Evolutionary conservation across 2,797 vertebrate species (phyloP).

Genomic region (Sebastes cheni): DNA sequence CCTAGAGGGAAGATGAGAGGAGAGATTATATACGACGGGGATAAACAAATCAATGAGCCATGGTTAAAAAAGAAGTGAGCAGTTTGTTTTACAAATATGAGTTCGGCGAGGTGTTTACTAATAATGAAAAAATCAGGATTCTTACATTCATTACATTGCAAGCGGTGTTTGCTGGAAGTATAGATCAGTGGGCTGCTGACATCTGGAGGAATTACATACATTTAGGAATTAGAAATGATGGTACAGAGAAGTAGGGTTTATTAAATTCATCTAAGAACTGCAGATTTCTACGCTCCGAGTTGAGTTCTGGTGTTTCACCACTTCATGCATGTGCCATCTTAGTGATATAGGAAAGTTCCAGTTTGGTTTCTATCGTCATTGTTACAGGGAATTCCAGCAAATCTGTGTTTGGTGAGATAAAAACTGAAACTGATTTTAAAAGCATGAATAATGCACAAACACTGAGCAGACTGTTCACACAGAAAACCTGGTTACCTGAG

Average conservation of each 20-base stretch:
- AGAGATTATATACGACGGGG: background rate
- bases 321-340: background rate
- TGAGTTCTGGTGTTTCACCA: background rate
- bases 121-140: background rate
- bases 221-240: background rate
- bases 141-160: background rate
- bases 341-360: background rate
- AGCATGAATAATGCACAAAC: background rate
- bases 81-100: background rate
- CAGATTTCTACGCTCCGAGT: background rate
- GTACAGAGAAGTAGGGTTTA: background rate
- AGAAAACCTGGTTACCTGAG: background rate
- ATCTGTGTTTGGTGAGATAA: background rate
- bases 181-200: background rate
- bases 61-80: background rate
- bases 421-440: background rate
- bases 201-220: background rate
- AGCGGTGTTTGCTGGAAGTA: background rate
- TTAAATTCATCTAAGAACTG: background rate
- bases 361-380: background rate
- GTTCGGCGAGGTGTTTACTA: background rate
- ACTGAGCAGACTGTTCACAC: background rate
- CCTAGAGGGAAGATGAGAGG: background rate
- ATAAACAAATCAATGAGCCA: conserved; percentile 1
- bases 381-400: background rate